Percentiles rank a stretch among this genome's conserved stretches.
These are phyloP conservation scores for Sciurus niger DNA, from an alignment of 2,113 vertebrate species.

Conservation along the genomic window DNA sequence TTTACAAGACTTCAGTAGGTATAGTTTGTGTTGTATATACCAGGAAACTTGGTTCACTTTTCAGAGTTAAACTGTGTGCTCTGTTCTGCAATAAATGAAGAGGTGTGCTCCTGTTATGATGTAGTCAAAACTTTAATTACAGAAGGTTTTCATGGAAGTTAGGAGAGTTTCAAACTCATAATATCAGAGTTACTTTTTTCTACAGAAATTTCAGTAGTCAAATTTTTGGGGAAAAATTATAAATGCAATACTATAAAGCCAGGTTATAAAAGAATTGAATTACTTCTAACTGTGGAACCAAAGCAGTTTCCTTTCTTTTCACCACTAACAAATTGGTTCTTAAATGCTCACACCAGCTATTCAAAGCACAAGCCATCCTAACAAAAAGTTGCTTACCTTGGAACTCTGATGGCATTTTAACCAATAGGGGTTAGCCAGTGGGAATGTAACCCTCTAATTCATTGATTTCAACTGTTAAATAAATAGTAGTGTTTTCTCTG, in stretches of 20 bases:
- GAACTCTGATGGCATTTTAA: neutral
- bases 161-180: neutral
- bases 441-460: neutral
- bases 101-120: neutral
- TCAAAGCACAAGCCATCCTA: neutral
- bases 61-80: neutral
- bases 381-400: neutral
- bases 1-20: neutral
- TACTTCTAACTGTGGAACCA: neutral
- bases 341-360: neutral
- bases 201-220: neutral
- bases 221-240: neutral
- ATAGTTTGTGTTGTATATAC: neutral
- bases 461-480: neutral
- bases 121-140: neutral
- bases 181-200: neutral
- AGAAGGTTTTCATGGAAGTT: neutral
- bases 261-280: neutral
- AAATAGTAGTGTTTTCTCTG: neutral
- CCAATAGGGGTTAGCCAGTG: no score
- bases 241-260: neutral
- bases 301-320: neutral
- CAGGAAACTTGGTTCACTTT: neutral
- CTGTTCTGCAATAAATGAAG: neutral
- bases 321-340: neutral